phyloP scores from a whole-genome alignment of 53 echinoderm and acorn worm species.

The Stichopus horrens region DNA sequence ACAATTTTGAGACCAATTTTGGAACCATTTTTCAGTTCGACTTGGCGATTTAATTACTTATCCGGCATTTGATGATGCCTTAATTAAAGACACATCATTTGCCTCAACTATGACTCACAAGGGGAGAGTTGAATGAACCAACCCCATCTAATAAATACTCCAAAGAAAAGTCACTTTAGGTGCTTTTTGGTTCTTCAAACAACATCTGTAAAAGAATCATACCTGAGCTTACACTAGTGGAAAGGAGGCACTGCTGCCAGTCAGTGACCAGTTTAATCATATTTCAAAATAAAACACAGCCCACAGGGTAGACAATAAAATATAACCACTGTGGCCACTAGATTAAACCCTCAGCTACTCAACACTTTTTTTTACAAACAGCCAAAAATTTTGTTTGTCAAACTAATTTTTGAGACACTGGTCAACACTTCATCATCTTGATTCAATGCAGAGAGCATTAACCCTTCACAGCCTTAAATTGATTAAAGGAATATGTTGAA shows the following conservation, averaged over 20 bases:
- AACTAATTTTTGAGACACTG: slow-evolving; percentile 5
- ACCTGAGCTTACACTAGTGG: neutral
- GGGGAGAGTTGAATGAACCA: neutral
- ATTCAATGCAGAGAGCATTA: neutral
- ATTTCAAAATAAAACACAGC: neutral
- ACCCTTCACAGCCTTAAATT: neutral
- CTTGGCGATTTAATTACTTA: neutral
- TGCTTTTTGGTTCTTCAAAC: neutral
- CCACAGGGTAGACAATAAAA: neutral
- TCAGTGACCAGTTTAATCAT: neutral
- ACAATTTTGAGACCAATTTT: neutral
- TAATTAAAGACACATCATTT: neutral
- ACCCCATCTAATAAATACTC: neutral
- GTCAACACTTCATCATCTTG: slow-evolving; percentile 26
- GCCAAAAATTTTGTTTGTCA: neutral
- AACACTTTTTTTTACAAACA: neutral
- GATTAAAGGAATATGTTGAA: neutral
- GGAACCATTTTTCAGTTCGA: neutral
- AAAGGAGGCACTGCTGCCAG: neutral
- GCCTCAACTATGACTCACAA: neutral
- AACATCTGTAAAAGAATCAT: neutral
- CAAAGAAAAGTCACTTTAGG: neutral
- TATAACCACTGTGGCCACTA: neutral
- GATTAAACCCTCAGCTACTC: neutral
- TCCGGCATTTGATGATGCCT: neutral